Percentiles rank a stretch among this genome's conserved stretches.
Evolutionary conservation across 2,797 vertebrate genomes (phyloP).

Genomic region (Aphelocoma californica): DNA sequence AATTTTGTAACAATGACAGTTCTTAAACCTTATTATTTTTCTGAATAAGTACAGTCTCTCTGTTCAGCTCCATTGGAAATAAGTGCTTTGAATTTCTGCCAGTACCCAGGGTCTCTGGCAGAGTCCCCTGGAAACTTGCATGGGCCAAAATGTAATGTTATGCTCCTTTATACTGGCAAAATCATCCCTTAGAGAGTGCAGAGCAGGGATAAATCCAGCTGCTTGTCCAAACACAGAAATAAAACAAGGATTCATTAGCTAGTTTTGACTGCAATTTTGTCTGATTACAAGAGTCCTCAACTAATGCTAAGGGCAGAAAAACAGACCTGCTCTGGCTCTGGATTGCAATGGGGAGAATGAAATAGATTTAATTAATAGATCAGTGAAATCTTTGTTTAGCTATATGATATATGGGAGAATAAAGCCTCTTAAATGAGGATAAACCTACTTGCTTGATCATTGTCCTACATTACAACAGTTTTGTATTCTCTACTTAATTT

Average conservation of each 20-base stretch:
- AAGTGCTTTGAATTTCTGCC: neutral
- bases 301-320: neutral
- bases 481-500: neutral
- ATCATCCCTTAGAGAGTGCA: neutral
- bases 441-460: conserved; percentile 15
- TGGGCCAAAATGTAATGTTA: neutral
- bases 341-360: neutral
- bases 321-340: neutral
- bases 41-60: neutral
- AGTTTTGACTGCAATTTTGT: conserved; percentile 5
- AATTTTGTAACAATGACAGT: neutral
- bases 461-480: neutral
- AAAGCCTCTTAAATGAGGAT: neutral
- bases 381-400: neutral
- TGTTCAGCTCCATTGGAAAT: neutral
- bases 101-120: neutral
- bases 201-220: neutral
- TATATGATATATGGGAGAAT: neutral
- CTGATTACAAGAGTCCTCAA: neutral
- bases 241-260: conserved; percentile 50
- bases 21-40: neutral
- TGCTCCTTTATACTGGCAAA: neutral
- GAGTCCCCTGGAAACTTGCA: neutral
- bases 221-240: conserved; percentile 22
- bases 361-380: conserved; percentile 47